Evolutionary conservation across 2,797 vertebrate species (phyloP).

Genomic region (Artibeus lituratus): DNA sequence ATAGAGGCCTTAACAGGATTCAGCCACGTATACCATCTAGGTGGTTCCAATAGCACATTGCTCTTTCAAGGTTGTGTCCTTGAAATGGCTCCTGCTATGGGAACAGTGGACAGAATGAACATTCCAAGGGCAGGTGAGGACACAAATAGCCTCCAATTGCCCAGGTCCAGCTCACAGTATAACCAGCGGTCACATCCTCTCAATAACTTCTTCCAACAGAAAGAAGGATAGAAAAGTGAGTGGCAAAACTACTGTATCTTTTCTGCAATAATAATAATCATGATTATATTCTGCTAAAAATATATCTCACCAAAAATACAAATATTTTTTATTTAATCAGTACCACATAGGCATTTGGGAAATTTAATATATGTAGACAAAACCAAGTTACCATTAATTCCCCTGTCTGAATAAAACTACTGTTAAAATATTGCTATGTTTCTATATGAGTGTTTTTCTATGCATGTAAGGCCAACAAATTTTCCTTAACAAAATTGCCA

Average conservation of each 20-base stretch:
- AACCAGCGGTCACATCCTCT: not conserved
- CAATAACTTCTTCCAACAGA: not conserved
- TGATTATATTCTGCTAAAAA: not conserved
- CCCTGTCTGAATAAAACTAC: not conserved
- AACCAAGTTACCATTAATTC: not conserved
- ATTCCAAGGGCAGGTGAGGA: not conserved
- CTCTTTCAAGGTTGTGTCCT: not conserved
- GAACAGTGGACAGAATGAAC: not conserved
- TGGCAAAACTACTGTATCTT: not conserved
- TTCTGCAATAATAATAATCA: not conserved
- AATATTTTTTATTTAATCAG: not conserved
- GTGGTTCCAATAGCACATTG: not conserved
- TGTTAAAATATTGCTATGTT: not conserved
- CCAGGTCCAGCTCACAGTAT: not conserved
- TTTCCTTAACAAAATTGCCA: constrained; percentile 5
- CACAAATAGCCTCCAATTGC: not conserved
- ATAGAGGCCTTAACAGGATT: not conserved
- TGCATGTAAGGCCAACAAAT: not conserved
- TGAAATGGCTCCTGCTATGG: not conserved
- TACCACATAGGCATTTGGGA: not conserved
- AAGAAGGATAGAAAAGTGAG: not conserved
- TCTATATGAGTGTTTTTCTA: not conserved
- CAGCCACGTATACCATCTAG: not conserved
- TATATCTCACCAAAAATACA: not conserved
- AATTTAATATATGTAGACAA: not conserved